Base-by-base conservation (phyloP, 2,113 vertebrate genomes). In the Aldabrachelys gigantea region DNA sequence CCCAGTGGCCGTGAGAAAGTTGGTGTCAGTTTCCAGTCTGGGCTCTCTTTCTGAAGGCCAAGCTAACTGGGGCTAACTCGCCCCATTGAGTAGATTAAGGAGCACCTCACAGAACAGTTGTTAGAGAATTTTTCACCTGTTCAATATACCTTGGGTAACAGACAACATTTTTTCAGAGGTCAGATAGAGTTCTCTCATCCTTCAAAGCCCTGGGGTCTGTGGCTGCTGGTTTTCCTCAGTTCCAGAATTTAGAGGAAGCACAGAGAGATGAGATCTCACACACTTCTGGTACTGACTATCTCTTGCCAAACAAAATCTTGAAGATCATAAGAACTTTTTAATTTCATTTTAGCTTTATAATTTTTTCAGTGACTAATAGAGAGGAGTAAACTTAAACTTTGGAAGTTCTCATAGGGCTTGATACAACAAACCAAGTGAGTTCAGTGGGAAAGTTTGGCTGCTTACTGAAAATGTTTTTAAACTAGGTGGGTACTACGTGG, bases 21-120 rank as follows among this genome's bases (percentile, higher is more conserved):
- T 95, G 93, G 57, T 89, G 94, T 96, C 95, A 82, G 59, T 95
- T 96, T 95, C 96, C 96, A 97, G 92, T 91, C 94, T 96, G 94
- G 84, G 93, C 89, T 95, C 96, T 95, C 96, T 94, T 94, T 96
- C 81, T 92, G 79, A 38, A 76, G 91, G 89, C 84, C 89, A 95
- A 85, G 38, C 87, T 96, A 94, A 81, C 38, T 44, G 38, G 59
- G 21, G n/a, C 21, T 41, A 44, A 44, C 72, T 76, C 6, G 11
- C 41, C 72, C 72, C 24, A 22, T 76, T 76, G 8, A 38, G 38
- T 76, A 76, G 38, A 38, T 76, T 17, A 44, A 44, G 11, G 72
- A 76, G 22, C 22, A 76, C 38, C 38, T 76, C 38, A 76, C 10
- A 76, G 5, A 44, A 76, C 35, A 75, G 69, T 76, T 76, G 24